Base-by-base conservation (phyloP, 2,113 vertebrate species). In the Parotia lawesii region DNA sequence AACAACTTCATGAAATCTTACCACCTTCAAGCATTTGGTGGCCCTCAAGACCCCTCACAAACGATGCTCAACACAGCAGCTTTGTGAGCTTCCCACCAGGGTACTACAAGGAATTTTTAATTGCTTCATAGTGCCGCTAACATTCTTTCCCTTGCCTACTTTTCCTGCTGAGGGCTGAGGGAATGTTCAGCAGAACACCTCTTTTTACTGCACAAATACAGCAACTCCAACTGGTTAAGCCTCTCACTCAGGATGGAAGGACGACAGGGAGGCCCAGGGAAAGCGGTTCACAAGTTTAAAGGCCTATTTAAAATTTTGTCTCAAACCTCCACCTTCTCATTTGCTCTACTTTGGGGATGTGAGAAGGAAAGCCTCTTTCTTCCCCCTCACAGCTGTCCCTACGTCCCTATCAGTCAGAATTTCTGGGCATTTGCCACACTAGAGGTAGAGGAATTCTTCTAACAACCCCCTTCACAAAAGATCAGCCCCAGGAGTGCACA, bases 41-140 rank as follows among this genome's bases (percentile, higher is more conserved):
- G 61, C n/a, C 29, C 47, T 48, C 44, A 78, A 61, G 16, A 21
- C 6, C n/a, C 51, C 27, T 65, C 11, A 56, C 35, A 64, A 15
- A 28, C 0, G 6, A 31, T 28, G 17, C 44, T 6, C 37, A 33
- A 15, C 20, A 11, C 53, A 12, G 44, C 1, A 29, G 10, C 9
- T 79, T 25, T 10, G 28, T 20, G 69, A 87, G 50, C 19, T 65
- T 93, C 67, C 53, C 33, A 38, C 6, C 45, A 58, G 22, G 35
- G 27, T 4, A 48, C 7, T 17, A 28, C 0, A 0, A 67, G 6
- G 5, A 22, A 18, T 83, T 60, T 90, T 71, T 84, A 58, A 65
- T 29, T 51, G n/a, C 22, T 56, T 27, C 15, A 7, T 17, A n/a
- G 2, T 7, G 25, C 19, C 0, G 0, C 11, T 18, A 40, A 14